Conservation (phyloP, 1,140 invertebrate species). For the Cyclargus thomasi region DNA sequence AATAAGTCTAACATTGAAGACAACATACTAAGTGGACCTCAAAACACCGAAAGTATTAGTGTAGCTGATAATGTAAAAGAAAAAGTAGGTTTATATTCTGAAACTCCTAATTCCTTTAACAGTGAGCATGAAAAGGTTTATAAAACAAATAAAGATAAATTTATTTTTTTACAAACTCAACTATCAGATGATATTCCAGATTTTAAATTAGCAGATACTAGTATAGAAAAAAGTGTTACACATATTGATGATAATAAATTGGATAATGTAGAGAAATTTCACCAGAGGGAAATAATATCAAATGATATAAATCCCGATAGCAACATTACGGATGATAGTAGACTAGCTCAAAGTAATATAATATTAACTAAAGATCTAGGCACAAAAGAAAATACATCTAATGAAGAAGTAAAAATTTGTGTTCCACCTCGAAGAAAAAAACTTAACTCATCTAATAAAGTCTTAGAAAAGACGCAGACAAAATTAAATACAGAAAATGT, state of each 20-base stretch:
- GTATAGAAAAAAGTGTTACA: slow-evolving; percentile 16
- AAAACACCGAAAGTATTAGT: slow-evolving; percentile 25
- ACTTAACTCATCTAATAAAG: slow-evolving; percentile 35
- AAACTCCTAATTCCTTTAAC: slow-evolving; percentile 35
- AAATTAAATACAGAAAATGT: slow-evolving; percentile 31
- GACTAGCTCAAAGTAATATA: slow-evolving; percentile 49
- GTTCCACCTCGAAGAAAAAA: slow-evolving; percentile 65
- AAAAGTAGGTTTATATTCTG: slow-evolving; percentile 24
- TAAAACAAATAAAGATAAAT: slow-evolving; percentile 60
- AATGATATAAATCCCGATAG: slow-evolving; percentile 32
- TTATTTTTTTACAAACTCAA: slow-evolving; percentile 69
- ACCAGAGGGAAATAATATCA: slow-evolving; percentile 19
- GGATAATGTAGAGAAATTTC: slow-evolving; percentile 2
- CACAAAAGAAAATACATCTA: slow-evolving; percentile 25
- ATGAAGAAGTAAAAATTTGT: slow-evolving; percentile 48
- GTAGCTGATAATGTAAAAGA: slow-evolving; percentile 22
- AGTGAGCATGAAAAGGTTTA: slow-evolving; percentile 50
- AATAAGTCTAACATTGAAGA: slow-evolving; percentile 30
- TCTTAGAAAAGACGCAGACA: slow-evolving; percentile 24
- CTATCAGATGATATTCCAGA: slow-evolving; percentile 40
- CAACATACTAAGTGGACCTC: slow-evolving; percentile 26
- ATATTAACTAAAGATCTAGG: slow-evolving; percentile 29
- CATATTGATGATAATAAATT: slow-evolving; percentile 1
- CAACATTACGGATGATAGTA: slow-evolving; percentile 66
- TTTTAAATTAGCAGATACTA: slow-evolving; percentile 26